Conservation (phyloP, 2,888 invertebrate genomes). For the Stegophylla sp. region DNA sequence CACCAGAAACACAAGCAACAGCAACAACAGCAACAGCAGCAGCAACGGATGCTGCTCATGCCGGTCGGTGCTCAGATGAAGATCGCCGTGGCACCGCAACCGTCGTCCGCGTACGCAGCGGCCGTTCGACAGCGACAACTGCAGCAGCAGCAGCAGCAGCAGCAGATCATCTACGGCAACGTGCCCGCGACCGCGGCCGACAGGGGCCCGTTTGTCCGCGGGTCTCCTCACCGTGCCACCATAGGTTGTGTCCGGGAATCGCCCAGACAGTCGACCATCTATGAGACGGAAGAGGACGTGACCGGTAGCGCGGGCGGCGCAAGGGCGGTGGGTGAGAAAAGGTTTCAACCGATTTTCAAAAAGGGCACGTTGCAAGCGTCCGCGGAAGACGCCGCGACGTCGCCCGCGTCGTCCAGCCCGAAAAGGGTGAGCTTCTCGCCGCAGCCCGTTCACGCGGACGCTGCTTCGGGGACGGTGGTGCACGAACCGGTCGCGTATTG, state of each 20-base stretch:
- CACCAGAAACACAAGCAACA: background rate
- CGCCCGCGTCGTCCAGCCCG: conserved; percentile 57
- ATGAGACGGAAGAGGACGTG: conserved; percentile 60
- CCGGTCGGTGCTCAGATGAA: conserved; percentile 64
- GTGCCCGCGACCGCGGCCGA: background rate
- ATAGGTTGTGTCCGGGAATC: conserved; percentile 56
- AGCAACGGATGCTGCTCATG: conserved; percentile 60
- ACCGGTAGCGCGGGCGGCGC: conserved; percentile 29
- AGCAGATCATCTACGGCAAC: conserved; percentile 28
- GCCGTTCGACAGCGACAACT: conserved; percentile 4
- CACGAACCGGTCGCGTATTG: conserved; percentile 60
- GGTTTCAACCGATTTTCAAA: conserved; percentile 61
- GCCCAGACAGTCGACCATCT: conserved; percentile 60
- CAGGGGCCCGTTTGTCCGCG: conserved; percentile 36
- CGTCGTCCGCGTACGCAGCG: conserved; percentile 59
- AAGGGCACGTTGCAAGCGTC: conserved; percentile 59
- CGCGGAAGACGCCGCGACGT: conserved; percentile 32
- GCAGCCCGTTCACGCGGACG: conserved; percentile 52
- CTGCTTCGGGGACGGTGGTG: conserved; percentile 16
- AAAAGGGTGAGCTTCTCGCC: conserved; percentile 62
- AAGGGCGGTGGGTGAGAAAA: conserved; percentile 39
- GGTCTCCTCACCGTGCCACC: conserved; percentile 40
- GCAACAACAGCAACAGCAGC: background rate
- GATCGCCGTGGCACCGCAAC: conserved; percentile 62
- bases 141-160: conserved; percentile 14